These are phyloP conservation scores for Oceanites oceanicus DNA, from an alignment of 2,113 vertebrate species.

Conservation along the genomic window DNA sequence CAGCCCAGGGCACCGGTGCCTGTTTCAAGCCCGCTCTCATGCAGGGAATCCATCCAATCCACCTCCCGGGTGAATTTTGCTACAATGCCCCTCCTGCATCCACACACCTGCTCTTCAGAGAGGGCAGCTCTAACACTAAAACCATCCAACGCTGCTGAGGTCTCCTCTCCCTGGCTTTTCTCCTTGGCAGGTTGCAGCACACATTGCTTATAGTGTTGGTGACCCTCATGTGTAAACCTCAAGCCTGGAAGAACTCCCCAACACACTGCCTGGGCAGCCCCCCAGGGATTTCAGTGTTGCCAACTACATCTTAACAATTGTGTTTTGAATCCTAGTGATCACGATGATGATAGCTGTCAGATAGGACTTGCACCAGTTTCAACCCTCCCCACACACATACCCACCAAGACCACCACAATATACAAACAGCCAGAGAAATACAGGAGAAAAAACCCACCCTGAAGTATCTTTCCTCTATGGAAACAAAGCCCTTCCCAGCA, in stretches of 20 bases:
- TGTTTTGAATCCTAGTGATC: neutral
- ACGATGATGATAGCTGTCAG: rapidly evolving
- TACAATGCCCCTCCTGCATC: neutral
- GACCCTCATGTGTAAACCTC: rapidly evolving
- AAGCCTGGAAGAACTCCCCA: neutral
- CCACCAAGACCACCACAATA: rapidly evolving
- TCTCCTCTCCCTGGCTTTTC: neutral
- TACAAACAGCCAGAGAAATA: neutral
- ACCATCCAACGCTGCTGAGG: rapidly evolving
- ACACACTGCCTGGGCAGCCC: neutral
- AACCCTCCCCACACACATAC: rapidly evolving
- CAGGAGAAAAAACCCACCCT: no score
- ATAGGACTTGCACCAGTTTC: neutral
- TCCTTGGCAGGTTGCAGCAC: neutral
- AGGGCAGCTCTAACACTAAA: neutral
- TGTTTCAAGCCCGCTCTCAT: neutral
- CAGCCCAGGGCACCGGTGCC: neutral
- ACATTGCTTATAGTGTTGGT: neutral
- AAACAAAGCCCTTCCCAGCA: neutral
- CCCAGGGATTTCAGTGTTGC: neutral
- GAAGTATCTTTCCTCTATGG: neutral
- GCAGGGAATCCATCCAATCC: neutral
- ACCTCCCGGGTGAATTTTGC: neutral
- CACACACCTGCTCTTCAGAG: neutral
- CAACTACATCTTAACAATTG: neutral